Base-by-base conservation (phyloP, 2,888 invertebrate genomes). In the Caenorhabditis doughertyi region DNA sequence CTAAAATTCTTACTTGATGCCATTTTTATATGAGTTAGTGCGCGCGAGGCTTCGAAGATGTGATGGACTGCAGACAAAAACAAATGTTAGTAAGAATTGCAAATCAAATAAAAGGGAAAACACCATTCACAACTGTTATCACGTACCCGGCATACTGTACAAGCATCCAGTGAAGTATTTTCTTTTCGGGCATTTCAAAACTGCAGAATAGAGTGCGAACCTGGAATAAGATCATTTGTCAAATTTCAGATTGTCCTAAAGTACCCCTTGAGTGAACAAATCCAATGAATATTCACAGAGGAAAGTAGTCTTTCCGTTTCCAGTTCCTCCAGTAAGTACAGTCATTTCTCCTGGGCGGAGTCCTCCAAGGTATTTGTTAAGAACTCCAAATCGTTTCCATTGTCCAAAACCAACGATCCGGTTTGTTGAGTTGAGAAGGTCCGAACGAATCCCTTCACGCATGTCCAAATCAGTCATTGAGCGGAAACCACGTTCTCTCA, bases 401-500 rank as follows among this genome's bases (percentile, higher is more conserved):
- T 91, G 87, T 47, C 89, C 87, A 42, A 89, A 83, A 23, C 90
- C 90, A 39, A 71, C 71, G 51, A 84, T 47, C 47, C 88, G 67
- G 18, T 77, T 84, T 32, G 81, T 73, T 5, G 83, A 79, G 62
- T 90, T 85, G 51, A 91, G 79, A 60, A 91, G 80, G 68, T 91
- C 91, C 44, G 89, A 85, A 65, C 89, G 87, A 25, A 91, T 88
- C 55, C 89, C 89, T 68, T 92, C 92, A 65, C 92, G 91, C 51
- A 93, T 90, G 85, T 93, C 93, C 39, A 93, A 90, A 85, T 93
- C 93, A 64, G 90, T 90, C 84, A 91, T 85, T 29, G 90, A 90
- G 18, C 90, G 86, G 79, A 90, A 86, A 44, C 86, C 86, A 29
- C 84, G 81, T 65, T 86, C 84, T 64, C 85, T 79, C 73, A 87